Evolutionary conservation across 92 coral and sea anemone species (phyloP), one percentile per base, ranked within the genome.

Genomic region (Porites divaricata): DNA sequence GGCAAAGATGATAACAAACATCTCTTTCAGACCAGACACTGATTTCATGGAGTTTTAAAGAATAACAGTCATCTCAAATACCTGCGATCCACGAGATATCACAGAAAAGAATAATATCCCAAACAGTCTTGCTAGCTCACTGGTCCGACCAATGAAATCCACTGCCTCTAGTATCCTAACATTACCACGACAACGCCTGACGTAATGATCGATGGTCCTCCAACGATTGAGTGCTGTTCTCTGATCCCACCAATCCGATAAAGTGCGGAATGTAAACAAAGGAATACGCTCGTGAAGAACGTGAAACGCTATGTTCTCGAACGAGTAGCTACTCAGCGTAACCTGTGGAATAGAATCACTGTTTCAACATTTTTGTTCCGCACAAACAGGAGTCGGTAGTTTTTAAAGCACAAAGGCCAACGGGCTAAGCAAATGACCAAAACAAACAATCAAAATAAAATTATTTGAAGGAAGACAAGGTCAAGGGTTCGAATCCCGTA

Each of bases 171-270:
- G 90, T 23, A 97, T 70, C 81, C 90, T 88, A 54, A 95, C 74
- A 81, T 93, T 97, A 62, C 93, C 97, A 85, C 89, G 98, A 72
- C 99, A 96, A 80, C 98, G 99, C 19, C 78, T 88, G 81, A 96
- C 86, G 85, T 96, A 96, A 79, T 96, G 99, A 58, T 95, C 95
- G 66, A 94, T 94, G 17, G 98, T 96, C 62, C 98, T 91, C 99
- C 99, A 96, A 51, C 98, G 89, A 73, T 95, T 84, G 10, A 92
- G 83, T 61, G 94, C 93, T 48, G 92, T 88, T 81, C 93, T 90
- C 64, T 95, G 99, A 73, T 96, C 98, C 99, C 99, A 96, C 99
- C 99, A 96, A 74, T 91, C 95, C 45, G 99, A 87, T 15, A 96
- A 85, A 24, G 95, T 83, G 58, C 95, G 96, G 83, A 77, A 95